These are phyloP conservation scores for Hyles euphorbiae DNA, from an alignment of 1,140 invertebrate genomes.

Conservation along the genomic window DNA sequence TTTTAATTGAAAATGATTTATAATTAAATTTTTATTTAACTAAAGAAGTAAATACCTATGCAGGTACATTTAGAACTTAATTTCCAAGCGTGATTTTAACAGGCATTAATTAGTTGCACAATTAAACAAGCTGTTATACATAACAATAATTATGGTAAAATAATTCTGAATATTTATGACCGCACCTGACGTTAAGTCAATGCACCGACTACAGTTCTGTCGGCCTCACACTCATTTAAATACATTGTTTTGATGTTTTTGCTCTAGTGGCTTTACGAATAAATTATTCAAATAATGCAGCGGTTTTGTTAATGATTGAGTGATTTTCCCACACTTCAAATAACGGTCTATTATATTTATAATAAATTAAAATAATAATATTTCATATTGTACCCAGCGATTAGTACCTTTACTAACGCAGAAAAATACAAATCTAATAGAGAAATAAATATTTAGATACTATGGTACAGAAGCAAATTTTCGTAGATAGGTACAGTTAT, in stretches of 20 bases:
- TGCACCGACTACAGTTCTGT: slow-evolving; percentile 33
- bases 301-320: no score
- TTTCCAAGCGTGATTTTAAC: no score
- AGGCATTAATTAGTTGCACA: no score
- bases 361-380: background rate
- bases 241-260: slow-evolving; percentile 55
- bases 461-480: no score
- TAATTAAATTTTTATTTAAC: no score
- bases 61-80: no score
- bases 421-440: background rate
- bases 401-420: background rate
- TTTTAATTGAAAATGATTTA: no score
- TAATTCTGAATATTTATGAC: slow-evolving; percentile 50
- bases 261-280: slow-evolving; percentile 54
- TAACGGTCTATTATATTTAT: background rate
- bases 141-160: slow-evolving; percentile 4
- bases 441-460: no score
- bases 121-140: no score
- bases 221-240: slow-evolving; percentile 6
- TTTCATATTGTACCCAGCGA: background rate
- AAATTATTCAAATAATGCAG: slow-evolving; percentile 37
- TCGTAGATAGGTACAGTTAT: no score
- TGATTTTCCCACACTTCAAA: slow-evolving; percentile 29
- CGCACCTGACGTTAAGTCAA: slow-evolving; percentile 34
- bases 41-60: no score